A percentile compares a stretch with the other conserved stretches of the same genome.
Evolutionary conservation across 2,797 vertebrate genomes (phyloP).

Genomic region (Pogonophryne albipinna): DNA sequence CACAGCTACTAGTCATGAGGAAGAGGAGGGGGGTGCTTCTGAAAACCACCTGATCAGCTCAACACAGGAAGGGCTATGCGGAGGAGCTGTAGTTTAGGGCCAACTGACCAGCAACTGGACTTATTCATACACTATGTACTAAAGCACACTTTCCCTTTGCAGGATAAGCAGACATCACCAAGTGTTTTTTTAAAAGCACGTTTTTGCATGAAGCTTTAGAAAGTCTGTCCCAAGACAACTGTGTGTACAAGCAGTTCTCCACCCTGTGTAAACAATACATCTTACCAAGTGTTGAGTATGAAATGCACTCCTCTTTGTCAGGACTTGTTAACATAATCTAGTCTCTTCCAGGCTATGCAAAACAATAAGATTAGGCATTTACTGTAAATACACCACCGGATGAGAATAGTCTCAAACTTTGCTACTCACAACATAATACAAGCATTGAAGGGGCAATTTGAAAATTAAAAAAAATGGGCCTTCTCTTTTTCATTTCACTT

Average conservation of each 20-base stretch:
- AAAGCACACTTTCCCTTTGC: background rate
- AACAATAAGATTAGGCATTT: background rate
- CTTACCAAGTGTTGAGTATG: background rate
- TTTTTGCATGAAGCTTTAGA: background rate
- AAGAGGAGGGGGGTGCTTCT: conserved; percentile 45
- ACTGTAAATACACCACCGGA: background rate
- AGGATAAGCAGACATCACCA: background rate
- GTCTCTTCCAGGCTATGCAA: background rate
- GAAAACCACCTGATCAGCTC: conserved; percentile 70
- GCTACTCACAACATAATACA: background rate
- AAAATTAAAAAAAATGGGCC: too few relatives aligned
- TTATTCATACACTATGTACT: background rate
- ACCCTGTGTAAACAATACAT: background rate
- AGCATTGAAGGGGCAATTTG: too few relatives aligned
- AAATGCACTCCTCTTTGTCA: background rate
- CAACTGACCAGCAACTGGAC: conserved; percentile 2
- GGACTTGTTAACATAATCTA: background rate
- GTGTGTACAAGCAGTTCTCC: background rate
- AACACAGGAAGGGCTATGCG: conserved; percentile 59
- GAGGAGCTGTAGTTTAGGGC: conserved; percentile 38
- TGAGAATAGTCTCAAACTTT: background rate
- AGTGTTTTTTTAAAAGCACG: background rate
- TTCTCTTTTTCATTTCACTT: too few relatives aligned
- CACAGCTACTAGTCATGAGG: conserved; percentile 67
- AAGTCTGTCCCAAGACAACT: background rate